Conservation (phyloP, 2,888 invertebrate genomes). For the Pemphredon lugubris region DNA sequence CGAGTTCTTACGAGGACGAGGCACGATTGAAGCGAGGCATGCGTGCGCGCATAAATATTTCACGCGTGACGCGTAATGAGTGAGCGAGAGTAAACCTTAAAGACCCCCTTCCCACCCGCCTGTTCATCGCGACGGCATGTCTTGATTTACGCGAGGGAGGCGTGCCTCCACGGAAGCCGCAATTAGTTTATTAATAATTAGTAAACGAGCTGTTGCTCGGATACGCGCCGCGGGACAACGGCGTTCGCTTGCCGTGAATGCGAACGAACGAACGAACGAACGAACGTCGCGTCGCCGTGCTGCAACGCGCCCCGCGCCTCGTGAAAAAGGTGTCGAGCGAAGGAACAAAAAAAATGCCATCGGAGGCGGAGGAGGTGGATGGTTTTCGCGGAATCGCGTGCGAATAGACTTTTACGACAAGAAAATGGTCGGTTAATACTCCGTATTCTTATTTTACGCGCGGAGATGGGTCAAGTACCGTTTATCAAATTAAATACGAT, state of each 20-base stretch:
- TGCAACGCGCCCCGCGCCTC: no score
- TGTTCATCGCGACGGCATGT: slow-evolving; percentile 69
- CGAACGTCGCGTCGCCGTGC: no score
- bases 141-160: slow-evolving; percentile 79
- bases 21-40: slow-evolving; percentile 13
- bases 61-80: slow-evolving; percentile 64
- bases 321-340: no score
- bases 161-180: slow-evolving; percentile 78
- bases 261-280: no score
- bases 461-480: no score
- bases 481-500: no score
- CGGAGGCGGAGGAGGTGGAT: no score
- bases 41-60: slow-evolving; percentile 53
- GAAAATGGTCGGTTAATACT: no score
- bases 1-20: slow-evolving; percentile 37
- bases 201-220: slow-evolving; percentile 71
- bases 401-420: no score
- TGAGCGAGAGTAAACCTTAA: slow-evolving; percentile 63
- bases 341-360: no score
- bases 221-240: slow-evolving; percentile 40
- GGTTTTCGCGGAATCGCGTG: no score
- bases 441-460: no score
- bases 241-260: neutral
- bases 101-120: slow-evolving; percentile 25
- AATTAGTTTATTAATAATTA: slow-evolving; percentile 81